These are phyloP conservation scores for Semnornis frantzii DNA, from an alignment of 2,113 vertebrate species.

Conservation along the genomic window DNA sequence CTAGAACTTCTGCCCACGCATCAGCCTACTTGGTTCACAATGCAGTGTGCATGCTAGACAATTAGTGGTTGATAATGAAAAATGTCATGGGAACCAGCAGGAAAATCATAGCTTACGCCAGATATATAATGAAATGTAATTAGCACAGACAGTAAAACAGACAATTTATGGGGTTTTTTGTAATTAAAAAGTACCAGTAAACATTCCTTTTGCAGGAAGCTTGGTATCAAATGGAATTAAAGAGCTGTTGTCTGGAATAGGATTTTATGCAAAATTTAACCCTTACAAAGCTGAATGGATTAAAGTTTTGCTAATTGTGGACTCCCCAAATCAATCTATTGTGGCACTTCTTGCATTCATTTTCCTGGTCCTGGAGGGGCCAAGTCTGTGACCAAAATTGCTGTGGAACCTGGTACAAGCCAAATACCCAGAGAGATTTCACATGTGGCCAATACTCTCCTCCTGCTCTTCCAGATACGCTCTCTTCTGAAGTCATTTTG, in stretches of 20 bases:
- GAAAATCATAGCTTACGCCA: conserved; percentile 81
- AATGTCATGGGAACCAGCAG: conserved; percentile 79
- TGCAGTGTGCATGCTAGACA: conserved; percentile 73
- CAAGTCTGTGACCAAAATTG: neutral
- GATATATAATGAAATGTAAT: conserved; percentile 81
- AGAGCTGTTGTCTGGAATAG: conserved; percentile 49
- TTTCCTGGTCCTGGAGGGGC: neutral
- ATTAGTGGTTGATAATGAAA: conserved; percentile 81
- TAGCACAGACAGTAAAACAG: conserved; percentile 82
- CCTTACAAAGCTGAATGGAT: neutral
- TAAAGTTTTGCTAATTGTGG: neutral
- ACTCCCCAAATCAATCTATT: neutral
- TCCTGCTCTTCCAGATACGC: neutral
- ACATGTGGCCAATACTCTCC: neutral
- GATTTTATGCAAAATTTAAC: conserved; percentile 57
- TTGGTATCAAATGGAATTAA: conserved; percentile 62
- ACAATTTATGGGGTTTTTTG: conserved; percentile 70
- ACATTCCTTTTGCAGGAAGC: conserved; percentile 71
- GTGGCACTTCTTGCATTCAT: neutral
- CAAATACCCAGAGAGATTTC: neutral
- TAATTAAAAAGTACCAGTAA: conserved; percentile 78
- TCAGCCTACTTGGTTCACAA: conserved; percentile 76
- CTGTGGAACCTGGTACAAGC: neutral
- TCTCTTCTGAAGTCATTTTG: neutral
- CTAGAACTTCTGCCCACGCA: conserved; percentile 76